Evolutionary conservation across 2,797 vertebrate genomes (phyloP).

Genomic region (Chrysocyon brachyurus): DNA sequence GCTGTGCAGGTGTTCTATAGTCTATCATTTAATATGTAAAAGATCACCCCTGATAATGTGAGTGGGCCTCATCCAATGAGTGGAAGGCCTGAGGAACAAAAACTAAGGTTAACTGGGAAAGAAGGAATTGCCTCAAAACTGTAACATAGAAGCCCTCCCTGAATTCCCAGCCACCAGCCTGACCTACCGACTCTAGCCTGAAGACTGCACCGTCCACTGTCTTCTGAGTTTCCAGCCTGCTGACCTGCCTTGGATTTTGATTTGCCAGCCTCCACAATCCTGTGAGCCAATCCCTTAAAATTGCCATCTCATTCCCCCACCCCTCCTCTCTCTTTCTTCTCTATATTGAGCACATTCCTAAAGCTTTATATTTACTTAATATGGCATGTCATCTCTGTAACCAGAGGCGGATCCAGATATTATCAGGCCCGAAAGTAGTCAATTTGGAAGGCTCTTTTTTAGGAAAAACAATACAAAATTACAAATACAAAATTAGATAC

Average conservation of each 20-base stretch:
- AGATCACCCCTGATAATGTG: not conserved
- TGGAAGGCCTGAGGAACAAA: not conserved
- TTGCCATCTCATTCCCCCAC: not conserved
- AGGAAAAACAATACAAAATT: not conserved
- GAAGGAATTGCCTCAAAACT: not conserved
- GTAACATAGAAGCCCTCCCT: not conserved
- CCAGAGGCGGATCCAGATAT: not conserved
- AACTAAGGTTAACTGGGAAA: not conserved
- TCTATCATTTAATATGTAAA: not conserved
- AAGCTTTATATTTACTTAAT: conserved; percentile 24
- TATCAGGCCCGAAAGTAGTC: not conserved
- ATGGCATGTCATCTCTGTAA: not conserved
- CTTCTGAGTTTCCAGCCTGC: not conserved
- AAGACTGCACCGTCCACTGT: not conserved
- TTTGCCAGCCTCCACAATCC: not conserved
- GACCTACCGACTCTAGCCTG: not conserved
- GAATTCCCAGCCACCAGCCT: not conserved
- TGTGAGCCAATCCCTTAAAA: not conserved
- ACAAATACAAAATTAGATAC: not conserved
- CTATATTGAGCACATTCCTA: not conserved
- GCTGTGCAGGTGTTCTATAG: not conserved
- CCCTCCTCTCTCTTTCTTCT: not conserved
- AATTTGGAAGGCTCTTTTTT: not conserved
- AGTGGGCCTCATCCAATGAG: not conserved
- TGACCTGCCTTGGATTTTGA: not conserved